Evolutionary conservation across 2,888 invertebrate genomes (phyloP).

Genomic region (Conistra vaccinii): DNA sequence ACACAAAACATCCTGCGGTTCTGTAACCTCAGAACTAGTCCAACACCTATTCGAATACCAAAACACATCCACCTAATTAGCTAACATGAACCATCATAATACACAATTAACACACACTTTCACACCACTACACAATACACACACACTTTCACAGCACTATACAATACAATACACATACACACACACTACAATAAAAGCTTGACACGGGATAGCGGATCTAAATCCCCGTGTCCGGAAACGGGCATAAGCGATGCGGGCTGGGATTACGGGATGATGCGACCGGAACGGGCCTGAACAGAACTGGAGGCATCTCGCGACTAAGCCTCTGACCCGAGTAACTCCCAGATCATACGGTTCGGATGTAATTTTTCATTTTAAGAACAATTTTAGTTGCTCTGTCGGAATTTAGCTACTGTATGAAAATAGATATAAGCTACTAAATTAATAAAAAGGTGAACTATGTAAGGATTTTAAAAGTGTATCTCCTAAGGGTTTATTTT

Average conservation of each 20-base stretch:
- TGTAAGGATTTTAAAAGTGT: neutral
- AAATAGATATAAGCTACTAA: neutral
- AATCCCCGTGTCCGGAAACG: conserved; percentile 50
- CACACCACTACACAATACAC: no score
- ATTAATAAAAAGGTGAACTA: neutral
- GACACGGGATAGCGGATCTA: conserved; percentile 40
- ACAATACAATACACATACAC: conserved; percentile 6
- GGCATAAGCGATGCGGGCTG: conserved; percentile 55
- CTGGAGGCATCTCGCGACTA: conserved; percentile 62
- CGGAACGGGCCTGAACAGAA: conserved; percentile 65
- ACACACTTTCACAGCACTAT: conserved; percentile 1
- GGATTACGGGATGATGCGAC: conserved; percentile 66
- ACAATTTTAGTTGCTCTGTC: conserved; percentile 4
- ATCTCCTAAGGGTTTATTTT: neutral
- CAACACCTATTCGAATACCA: neutral
- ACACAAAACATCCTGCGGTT: neutral
- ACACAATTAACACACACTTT: conserved; percentile 18
- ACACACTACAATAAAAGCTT: conserved; percentile 20
- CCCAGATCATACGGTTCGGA: conserved; percentile 14
- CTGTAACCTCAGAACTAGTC: conserved; percentile 1
- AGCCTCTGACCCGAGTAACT: conserved; percentile 48
- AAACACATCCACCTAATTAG: neutral
- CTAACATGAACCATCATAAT: conserved; percentile 2
- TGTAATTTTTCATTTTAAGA: conserved; percentile 17
- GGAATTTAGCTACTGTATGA: neutral